Evolutionary conservation across 2,113 vertebrate genomes (phyloP).

Genomic region (Siniperca knerii): DNA sequence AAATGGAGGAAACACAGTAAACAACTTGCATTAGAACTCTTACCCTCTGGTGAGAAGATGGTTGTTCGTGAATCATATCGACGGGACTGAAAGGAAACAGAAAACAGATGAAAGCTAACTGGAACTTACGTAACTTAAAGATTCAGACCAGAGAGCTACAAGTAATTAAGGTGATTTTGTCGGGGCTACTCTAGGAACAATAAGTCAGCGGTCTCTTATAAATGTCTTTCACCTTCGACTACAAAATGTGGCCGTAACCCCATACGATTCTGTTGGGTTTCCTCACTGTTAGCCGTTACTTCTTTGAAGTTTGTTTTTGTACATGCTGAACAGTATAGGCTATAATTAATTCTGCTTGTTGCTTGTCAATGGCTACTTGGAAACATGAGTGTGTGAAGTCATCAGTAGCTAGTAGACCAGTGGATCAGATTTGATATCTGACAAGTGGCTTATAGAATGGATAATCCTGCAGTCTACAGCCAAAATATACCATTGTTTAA

Average conservation of each 20-base stretch:
- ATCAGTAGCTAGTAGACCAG: too few species aligned
- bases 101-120: background rate
- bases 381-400: background rate
- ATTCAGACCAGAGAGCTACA: background rate
- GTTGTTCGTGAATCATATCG: constrained; percentile 60
- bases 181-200: background rate
- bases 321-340: background rate
- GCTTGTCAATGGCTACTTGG: background rate
- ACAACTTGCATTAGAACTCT: background rate
- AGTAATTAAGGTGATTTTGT: background rate
- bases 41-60: constrained; percentile 63
- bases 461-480: background rate
- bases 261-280: background rate
- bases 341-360: background rate
- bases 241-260: background rate
- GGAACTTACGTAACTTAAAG: background rate
- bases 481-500: background rate
- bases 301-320: background rate
- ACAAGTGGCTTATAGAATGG: background rate
- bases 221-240: background rate
- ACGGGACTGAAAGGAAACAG: constrained; percentile 37
- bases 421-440: background rate
- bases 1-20: background rate
- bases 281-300: too few species aligned
- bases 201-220: background rate